Conservation (phyloP, 1,140 invertebrate genomes). For the Amyelois transitella region DNA sequence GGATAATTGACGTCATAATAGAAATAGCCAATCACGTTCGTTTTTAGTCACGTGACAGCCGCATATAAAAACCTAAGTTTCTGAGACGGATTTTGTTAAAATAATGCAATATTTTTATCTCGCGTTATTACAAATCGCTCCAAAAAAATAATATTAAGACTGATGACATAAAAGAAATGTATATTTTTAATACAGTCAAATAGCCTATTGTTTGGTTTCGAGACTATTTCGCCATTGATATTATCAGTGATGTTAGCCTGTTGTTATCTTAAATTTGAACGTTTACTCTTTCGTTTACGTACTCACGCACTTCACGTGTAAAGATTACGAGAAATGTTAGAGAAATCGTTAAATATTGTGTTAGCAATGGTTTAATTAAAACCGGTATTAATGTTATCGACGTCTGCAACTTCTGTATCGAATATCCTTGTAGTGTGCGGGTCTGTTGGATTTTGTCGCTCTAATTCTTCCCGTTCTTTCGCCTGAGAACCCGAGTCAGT, state of each 20-base stretch:
- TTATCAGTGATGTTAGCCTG: slow-evolving; percentile 10
- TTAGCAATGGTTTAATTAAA: slow-evolving; percentile 28
- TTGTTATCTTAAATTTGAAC: slow-evolving; percentile 2
- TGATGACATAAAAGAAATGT: too few relatives aligned
- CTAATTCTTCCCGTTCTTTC: slow-evolving; percentile 60
- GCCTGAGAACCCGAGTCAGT: slow-evolving; percentile 33
- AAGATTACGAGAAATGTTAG: background rate
- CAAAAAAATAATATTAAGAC: too few relatives aligned
- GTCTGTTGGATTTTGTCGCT: slow-evolving; percentile 65
- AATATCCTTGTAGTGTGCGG: slow-evolving; percentile 63
- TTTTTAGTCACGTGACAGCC: too few relatives aligned
- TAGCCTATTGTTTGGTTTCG: background rate
- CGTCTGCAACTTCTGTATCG: slow-evolving; percentile 64
- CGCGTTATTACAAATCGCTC: too few relatives aligned
- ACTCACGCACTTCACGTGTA: background rate
- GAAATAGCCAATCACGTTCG: too few relatives aligned
- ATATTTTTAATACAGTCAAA: too few relatives aligned
- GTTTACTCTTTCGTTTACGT: background rate
- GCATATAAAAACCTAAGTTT: too few relatives aligned
- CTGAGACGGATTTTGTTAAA: too few relatives aligned
- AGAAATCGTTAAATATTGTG: slow-evolving; percentile 1
- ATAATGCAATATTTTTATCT: too few relatives aligned
- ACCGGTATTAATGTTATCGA: slow-evolving; percentile 52
- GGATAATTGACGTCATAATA: too few relatives aligned
- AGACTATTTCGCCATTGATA: background rate